Evolutionary conservation across 2,888 invertebrate genomes (phyloP).

Genomic region (Argyresthia albistria): DNA sequence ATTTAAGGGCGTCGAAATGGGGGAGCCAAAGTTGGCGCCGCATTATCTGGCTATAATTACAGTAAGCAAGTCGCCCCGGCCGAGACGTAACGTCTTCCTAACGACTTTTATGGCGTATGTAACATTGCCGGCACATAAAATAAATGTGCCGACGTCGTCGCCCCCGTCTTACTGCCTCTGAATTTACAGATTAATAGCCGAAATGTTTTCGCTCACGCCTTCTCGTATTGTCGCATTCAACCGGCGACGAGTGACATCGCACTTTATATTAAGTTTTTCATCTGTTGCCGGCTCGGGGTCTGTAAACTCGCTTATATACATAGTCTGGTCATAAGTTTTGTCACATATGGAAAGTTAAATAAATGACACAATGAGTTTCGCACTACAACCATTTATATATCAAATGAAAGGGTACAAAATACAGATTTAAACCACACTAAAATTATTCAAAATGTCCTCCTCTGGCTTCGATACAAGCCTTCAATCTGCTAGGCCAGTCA

Average conservation of each 20-base stretch:
- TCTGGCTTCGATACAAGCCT: no score
- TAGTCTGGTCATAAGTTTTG: no score
- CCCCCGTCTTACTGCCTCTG: constrained; percentile 38
- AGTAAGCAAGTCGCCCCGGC: constrained; percentile 60
- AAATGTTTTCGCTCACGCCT: constrained; percentile 62
- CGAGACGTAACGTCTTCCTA: constrained; percentile 69
- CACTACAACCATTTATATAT: no score
- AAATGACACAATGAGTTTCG: no score
- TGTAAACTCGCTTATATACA: no score
- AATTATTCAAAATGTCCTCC: no score
- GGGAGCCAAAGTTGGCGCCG: constrained; percentile 45
- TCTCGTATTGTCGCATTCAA: constrained; percentile 8
- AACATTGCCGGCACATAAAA: constrained; percentile 70
- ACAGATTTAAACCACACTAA: no score
- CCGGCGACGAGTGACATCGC: not conserved
- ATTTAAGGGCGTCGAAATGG: constrained; percentile 15
- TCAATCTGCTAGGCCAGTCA: no score
- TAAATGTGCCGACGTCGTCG: constrained; percentile 61
- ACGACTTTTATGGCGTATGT: constrained; percentile 72
- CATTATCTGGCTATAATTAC: constrained; percentile 68
- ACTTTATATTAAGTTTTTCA: constrained; percentile 1
- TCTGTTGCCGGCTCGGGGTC: not conserved
- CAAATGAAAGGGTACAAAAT: no score
- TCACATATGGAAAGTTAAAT: no score
- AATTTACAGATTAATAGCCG: constrained; percentile 63